These are phyloP conservation scores for Lasioglossum baleicum DNA, from an alignment of 1,140 invertebrate species.

Conservation along the genomic window DNA sequence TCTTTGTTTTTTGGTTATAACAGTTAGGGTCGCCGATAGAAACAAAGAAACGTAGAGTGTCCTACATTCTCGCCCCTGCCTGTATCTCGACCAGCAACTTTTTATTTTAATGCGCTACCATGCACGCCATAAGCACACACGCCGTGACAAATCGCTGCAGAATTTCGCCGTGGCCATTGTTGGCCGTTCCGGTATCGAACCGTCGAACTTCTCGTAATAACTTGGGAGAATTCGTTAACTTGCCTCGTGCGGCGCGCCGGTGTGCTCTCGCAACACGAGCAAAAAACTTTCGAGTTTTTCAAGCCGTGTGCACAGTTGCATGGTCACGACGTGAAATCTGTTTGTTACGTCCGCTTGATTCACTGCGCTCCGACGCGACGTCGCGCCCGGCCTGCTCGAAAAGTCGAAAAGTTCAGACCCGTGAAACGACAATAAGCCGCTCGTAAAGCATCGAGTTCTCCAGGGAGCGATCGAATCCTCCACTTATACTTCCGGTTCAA, in stretches of 20 bases:
- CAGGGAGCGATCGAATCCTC: constrained; percentile 14
- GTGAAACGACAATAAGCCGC: constrained; percentile 47
- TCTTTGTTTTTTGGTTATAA: too few species aligned
- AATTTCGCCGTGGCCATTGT: constrained; percentile 10
- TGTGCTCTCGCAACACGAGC: neutral
- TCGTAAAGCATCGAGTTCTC: constrained; percentile 31
- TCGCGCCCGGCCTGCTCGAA: neutral
- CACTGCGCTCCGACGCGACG: constrained; percentile 22
- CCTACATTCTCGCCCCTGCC: too few species aligned
- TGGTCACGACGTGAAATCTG: constrained; percentile 55
- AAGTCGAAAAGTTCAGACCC: constrained; percentile 51
- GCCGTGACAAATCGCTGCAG: constrained; percentile 42
- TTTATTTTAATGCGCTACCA: too few species aligned
- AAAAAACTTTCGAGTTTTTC: constrained; percentile 37
- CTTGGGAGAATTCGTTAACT: constrained; percentile 59
- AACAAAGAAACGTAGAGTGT: too few species aligned
- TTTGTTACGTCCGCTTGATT: constrained; percentile 64
- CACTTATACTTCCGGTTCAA: neutral
- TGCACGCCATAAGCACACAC: neutral
- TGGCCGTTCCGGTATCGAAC: constrained; percentile 29
- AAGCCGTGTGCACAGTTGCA: neutral
- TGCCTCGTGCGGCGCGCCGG: neutral
- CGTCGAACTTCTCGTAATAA: constrained; percentile 62
- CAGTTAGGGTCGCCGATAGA: too few species aligned
- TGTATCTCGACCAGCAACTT: too few species aligned